A percentile compares a stretch with the other conserved stretches of the same genome.
Conservation (phyloP, 64 coral and sea anemone genomes). For the Montipora cactus region DNA sequence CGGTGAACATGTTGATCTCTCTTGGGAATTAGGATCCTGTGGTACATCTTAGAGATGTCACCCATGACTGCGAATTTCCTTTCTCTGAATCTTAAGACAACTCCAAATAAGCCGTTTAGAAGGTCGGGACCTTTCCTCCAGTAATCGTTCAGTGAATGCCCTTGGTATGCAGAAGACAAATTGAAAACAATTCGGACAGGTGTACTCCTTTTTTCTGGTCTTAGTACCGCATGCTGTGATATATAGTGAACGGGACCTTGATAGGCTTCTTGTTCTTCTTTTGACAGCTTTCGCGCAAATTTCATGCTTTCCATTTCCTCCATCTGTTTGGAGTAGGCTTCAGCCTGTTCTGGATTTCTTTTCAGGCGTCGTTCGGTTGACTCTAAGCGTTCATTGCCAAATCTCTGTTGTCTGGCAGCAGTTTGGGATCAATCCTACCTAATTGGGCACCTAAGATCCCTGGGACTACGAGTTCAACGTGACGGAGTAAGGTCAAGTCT, state of each 20-base stretch:
- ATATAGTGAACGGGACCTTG: constrained; percentile 47
- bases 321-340: not conserved
- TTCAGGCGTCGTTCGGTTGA: constrained; percentile 46
- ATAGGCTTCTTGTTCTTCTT: constrained; percentile 9
- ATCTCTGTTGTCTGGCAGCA: constrained; percentile 39
- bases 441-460: constrained; percentile 50
- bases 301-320: not conserved
- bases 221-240: not conserved
- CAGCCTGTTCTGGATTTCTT: not conserved
- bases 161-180: constrained; percentile 21
- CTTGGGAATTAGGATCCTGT: too few species aligned
- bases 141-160: constrained; percentile 30
- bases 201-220: constrained; percentile 33
- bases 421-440: constrained; percentile 48
- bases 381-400: constrained; percentile 57
- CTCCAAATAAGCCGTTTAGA: constrained; percentile 62
- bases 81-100: constrained; percentile 50
- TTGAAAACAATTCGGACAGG: constrained; percentile 34
- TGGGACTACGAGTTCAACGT: constrained; percentile 12
- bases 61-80: not conserved
- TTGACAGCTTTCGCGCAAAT: not conserved
- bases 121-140: constrained; percentile 44
- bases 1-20: constrained; percentile 37
- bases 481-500: constrained; percentile 27
- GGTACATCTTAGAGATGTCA: constrained; percentile 43